phyloP scores from a whole-genome alignment of 2,888 invertebrate species.

The Drosophila percnosoma region DNA sequence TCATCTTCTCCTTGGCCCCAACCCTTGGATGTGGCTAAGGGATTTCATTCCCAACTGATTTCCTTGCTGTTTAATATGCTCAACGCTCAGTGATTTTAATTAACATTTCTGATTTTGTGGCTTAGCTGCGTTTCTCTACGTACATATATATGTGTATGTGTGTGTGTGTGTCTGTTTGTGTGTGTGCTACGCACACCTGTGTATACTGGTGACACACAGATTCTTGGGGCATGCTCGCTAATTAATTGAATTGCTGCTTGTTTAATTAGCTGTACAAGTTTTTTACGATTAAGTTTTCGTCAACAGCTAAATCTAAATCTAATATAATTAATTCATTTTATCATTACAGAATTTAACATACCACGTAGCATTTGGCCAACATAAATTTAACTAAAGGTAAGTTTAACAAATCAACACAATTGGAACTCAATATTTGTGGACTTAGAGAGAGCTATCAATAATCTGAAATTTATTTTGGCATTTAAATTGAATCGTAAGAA shows the following conservation, averaged over 20 bases:
- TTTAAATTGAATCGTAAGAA: no score
- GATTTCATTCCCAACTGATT: conserved; percentile 62
- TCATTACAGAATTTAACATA: conserved; percentile 50
- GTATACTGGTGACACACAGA: conserved; percentile 45
- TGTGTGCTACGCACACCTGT: conserved; percentile 59
- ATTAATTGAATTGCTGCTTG: conserved; percentile 78
- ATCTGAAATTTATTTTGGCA: no score
- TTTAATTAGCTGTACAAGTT: conserved; percentile 68
- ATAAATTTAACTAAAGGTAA: conserved; percentile 30
- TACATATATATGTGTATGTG: conserved; percentile 5
- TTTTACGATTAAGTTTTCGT: conserved; percentile 55
- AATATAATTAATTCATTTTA: conserved; percentile 53
- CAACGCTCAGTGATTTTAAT: conserved; percentile 76
- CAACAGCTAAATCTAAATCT: conserved; percentile 44
- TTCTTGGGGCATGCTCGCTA: conserved; percentile 28
- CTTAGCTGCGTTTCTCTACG: conserved; percentile 32
- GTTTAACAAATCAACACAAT: not conserved
- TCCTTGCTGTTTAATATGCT: conserved; percentile 59
- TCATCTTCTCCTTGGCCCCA: conserved; percentile 41
- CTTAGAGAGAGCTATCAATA: not conserved
- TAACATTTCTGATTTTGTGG: conserved; percentile 80
- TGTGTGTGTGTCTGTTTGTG: conserved; percentile 13
- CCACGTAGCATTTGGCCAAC: conserved; percentile 14
- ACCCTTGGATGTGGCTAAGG: conserved; percentile 43
- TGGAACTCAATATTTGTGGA: not conserved